These are phyloP conservation scores for Eremophila alpestris DNA, from an alignment of 2,797 vertebrate genomes.

Conservation along the genomic window DNA sequence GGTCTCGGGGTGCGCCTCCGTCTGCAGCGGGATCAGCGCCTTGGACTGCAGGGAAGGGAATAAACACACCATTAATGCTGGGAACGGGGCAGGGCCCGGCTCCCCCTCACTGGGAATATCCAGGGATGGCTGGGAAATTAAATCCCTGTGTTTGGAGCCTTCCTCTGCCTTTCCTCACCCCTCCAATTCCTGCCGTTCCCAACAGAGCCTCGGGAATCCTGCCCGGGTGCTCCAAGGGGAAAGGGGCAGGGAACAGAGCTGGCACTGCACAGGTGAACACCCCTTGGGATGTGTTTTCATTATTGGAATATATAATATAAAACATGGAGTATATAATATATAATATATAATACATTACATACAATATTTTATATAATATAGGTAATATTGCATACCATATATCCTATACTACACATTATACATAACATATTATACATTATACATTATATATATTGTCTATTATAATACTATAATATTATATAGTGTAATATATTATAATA, in stretches of 20 bases:
- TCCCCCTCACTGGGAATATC: background rate
- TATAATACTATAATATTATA: too few species aligned
- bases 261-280: background rate
- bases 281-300: background rate
- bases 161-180: background rate
- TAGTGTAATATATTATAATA: too few species aligned
- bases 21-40: slow-evolving; percentile 98
- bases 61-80: rapidly evolving
- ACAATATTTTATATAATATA: too few species aligned
- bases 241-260: background rate
- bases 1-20: slow-evolving; percentile 97
- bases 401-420: too few species aligned
- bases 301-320: too few species aligned
- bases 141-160: background rate
- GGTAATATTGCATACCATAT: too few species aligned
- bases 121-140: too few species aligned
- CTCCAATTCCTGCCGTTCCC: background rate
- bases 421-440: too few species aligned
- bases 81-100: background rate
- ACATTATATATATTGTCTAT: too few species aligned
- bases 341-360: too few species aligned
- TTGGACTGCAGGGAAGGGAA: slow-evolving; percentile 86
- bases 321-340: too few species aligned
- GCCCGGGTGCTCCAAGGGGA: background rate
- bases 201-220: background rate